Percentiles rank a stretch among this genome's conserved stretches.
These are phyloP conservation scores for Hippoglossus stenolepis DNA, from an alignment of 2,113 vertebrate species.

Conservation along the genomic window DNA sequence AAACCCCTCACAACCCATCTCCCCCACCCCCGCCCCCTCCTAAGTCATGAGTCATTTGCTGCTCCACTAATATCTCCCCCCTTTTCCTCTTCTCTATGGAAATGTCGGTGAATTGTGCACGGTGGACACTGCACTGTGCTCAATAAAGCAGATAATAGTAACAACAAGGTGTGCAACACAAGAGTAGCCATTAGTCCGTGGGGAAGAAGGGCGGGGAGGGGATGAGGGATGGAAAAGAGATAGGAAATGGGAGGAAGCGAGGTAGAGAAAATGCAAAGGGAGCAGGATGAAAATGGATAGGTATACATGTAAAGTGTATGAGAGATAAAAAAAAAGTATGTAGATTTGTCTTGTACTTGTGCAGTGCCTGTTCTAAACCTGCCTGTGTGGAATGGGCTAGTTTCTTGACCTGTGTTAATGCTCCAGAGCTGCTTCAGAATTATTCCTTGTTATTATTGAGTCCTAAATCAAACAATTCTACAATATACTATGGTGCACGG, in stretches of 20 bases:
- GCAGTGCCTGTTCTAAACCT: too few relatives aligned
- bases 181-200: slow-evolving; percentile 56
- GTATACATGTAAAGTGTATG: neutral
- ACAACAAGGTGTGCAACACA: slow-evolving; percentile 63
- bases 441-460: too few relatives aligned
- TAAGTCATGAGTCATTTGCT: slow-evolving; percentile 94
- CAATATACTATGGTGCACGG: too few relatives aligned
- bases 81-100: slow-evolving; percentile 86
- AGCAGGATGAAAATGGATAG: neutral
- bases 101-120: slow-evolving; percentile 85
- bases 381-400: too few relatives aligned
- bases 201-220: slow-evolving; percentile 10
- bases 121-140: slow-evolving; percentile 86
- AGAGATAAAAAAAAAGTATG: too few relatives aligned
- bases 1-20: slow-evolving; percentile 14
- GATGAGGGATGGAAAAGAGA: neutral
- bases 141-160: slow-evolving; percentile 85
- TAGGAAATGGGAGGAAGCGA: neutral
- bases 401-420: too few relatives aligned
- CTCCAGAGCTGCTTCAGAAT: too few relatives aligned
- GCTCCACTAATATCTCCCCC: slow-evolving; percentile 85
- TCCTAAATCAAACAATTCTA: too few relatives aligned
- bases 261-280: neutral
- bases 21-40: neutral
- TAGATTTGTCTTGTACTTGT: too few relatives aligned